Evolutionary conservation across 2,888 invertebrate species (phyloP), one percentile per base, ranked within the genome.

Genomic region (Tridacna crocea): DNA sequence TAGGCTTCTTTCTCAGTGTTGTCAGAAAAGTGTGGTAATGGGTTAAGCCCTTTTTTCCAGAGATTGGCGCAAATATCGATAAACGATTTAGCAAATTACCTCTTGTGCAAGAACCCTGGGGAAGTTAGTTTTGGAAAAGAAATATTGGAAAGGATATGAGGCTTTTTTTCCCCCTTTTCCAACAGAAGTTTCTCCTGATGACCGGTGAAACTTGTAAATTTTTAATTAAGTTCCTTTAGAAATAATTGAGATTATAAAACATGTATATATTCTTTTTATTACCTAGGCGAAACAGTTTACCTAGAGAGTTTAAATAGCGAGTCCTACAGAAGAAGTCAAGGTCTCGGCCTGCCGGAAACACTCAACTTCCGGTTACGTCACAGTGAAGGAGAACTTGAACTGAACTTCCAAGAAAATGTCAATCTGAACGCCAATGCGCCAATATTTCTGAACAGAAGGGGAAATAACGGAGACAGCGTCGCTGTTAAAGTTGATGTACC

Each of bases 351-450:
- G n/a, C 79, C 83, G n/a, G 73, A 70, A 8, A 60, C 48, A 19
- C 46, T 83, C 0, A 27, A 73, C 19, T 79, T 79, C 68, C 55
- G 70, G 15, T 58, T 82, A 17, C 55, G 72, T 22, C 48, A 55
- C 19, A n/a, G 55, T 11, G 60, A 36, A 1, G 66, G 70, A 11
- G 22, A 19, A 6, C 15, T 76, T 8, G 73, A 75, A 11, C 46
- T 82, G 22, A 46, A 66, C 8, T 68, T 82, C 8, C 22, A 60
- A 46, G 82, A 82, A 51, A 83, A 80, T 65, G 66, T 22, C 24
- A 76, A 80, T 22, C 46, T 83, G 22, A 80, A 83, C 27, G 75
- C 80, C 10, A 80, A 83, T 51, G 83, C 83, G 8, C 83, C 83
- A 12, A 75, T 83, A 0, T 80, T 26, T 24, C 55, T 61, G 17